These are phyloP conservation scores for Venustaconcha ellipsiformis DNA, from an alignment of 1,140 invertebrate species.

Conservation along the genomic window DNA sequence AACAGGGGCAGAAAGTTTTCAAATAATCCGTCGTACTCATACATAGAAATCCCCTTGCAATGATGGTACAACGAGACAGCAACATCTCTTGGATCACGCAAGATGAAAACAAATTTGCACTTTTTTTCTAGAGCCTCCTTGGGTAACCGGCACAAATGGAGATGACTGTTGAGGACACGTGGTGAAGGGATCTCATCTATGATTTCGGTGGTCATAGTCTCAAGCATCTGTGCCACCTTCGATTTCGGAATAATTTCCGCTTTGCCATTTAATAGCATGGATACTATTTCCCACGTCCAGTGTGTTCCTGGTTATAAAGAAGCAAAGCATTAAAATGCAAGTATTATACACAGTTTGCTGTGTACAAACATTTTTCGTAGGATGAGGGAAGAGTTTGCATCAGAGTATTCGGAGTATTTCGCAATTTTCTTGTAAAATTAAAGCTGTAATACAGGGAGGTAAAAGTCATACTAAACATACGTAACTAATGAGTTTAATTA, in stretches of 20 bases:
- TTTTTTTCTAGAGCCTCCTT: slow-evolving; percentile 12
- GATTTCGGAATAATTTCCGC: slow-evolving; percentile 11
- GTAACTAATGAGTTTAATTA: too few species aligned
- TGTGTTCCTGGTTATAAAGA: slow-evolving; percentile 20
- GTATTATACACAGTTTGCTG: too few species aligned
- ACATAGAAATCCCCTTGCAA: background rate
- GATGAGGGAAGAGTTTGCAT: too few species aligned
- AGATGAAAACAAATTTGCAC: slow-evolving; percentile 29
- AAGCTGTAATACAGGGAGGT: too few species aligned
- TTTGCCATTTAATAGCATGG: slow-evolving; percentile 20
- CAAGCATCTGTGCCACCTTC: slow-evolving; percentile 2
- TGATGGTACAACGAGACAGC: slow-evolving; percentile 36
- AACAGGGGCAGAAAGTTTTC: slow-evolving; percentile 19
- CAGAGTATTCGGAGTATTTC: too few species aligned
- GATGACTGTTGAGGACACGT: slow-evolving; percentile 31
- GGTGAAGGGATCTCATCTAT: slow-evolving; percentile 13
- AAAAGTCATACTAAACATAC: too few species aligned
- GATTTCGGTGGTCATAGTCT: background rate
- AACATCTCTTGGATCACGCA: slow-evolving; percentile 38
- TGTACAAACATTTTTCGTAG: too few species aligned
- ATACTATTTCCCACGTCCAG: slow-evolving; percentile 32
- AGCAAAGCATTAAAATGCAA: too few species aligned
- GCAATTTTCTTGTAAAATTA: too few species aligned
- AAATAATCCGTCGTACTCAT: slow-evolving; percentile 19
- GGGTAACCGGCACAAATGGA: slow-evolving; percentile 15